Percentiles rank a stretch among this genome's conserved stretches.
Evolutionary conservation across 1,140 invertebrate species (phyloP).

Genomic region (Papilio polyxenes): DNA sequence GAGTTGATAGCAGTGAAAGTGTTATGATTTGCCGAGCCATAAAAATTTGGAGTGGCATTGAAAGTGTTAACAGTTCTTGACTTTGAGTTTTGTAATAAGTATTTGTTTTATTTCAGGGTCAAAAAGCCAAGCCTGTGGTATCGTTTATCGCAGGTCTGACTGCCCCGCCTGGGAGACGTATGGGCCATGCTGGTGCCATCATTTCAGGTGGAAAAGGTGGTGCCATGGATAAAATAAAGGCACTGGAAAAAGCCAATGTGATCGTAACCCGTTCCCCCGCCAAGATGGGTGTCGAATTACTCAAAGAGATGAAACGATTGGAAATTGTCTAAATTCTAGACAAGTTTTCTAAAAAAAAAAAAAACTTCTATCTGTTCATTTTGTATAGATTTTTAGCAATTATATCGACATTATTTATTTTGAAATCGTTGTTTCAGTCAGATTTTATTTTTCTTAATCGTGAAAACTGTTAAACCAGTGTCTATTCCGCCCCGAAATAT

Average conservation of each 20-base stretch:
- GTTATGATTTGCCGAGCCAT: no score
- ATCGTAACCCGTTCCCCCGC: slow-evolving; percentile 97
- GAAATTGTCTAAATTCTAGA: slow-evolving; percentile 80
- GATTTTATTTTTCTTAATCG: slow-evolving; percentile 14
- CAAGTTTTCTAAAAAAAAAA: slow-evolving; percentile 37
- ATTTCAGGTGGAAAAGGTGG: slow-evolving; percentile 99
- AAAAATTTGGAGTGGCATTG: no score
- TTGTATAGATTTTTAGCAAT: slow-evolving; percentile 73
- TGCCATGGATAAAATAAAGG: slow-evolving; percentile 98
- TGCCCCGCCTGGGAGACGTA: slow-evolving; percentile 97
- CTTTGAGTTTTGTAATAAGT: neutral
- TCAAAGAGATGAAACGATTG: slow-evolving; percentile 93
- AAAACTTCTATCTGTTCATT: slow-evolving; percentile 51
- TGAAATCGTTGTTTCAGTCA: slow-evolving; percentile 51
- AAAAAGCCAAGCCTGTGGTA: slow-evolving; percentile 98
- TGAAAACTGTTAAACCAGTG: slow-evolving; percentile 17
- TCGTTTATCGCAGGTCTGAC: slow-evolving; percentile 99
- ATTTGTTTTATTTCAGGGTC: slow-evolving; percentile 85
- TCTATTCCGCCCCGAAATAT: slow-evolving; percentile 32
- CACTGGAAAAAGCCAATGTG: slow-evolving; percentile 93
- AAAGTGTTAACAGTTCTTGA: no score
- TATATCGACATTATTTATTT: slow-evolving; percentile 76
- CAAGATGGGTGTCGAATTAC: slow-evolving; percentile 95
- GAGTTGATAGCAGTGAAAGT: no score
- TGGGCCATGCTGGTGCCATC: slow-evolving; percentile 99